A percentile compares a stretch with the other conserved stretches of the same genome.
Evolutionary conservation across 2,797 vertebrate genomes (phyloP).

Genomic region (Odontamblyopus rebecca): DNA sequence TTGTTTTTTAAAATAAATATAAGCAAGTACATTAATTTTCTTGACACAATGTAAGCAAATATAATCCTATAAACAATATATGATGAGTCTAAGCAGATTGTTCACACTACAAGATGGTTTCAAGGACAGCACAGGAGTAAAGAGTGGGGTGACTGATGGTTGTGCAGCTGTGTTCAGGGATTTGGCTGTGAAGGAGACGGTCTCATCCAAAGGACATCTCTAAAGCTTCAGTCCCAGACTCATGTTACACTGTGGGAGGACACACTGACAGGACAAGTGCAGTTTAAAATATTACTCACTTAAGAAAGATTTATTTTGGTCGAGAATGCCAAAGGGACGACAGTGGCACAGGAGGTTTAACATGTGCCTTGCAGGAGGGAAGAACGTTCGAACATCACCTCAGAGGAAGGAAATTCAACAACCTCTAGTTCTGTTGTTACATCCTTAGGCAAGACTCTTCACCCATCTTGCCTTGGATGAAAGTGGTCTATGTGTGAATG

Average conservation of each 20-base stretch:
- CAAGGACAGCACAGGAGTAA: background rate
- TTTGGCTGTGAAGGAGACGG: background rate
- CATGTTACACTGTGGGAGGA: background rate
- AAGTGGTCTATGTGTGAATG: too few species aligned
- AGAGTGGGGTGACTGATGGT: background rate
- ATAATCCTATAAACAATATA: background rate
- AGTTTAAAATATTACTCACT: background rate
- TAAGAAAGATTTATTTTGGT: background rate
- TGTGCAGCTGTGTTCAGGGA: background rate
- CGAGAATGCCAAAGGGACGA: background rate
- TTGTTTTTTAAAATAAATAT: too few species aligned
- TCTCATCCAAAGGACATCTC: background rate
- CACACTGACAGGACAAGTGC: background rate
- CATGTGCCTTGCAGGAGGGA: too few species aligned
- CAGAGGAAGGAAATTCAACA: too few species aligned
- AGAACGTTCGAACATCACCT: too few species aligned
- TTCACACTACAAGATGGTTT: background rate
- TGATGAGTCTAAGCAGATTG: background rate
- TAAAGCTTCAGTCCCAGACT: background rate
- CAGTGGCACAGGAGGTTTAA: too few species aligned
- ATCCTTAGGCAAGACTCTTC: too few species aligned
- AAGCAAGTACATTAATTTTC: background rate
- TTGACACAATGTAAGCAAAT: background rate
- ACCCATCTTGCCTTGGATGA: too few species aligned
- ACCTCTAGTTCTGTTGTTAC: too few species aligned